Base-by-base conservation (phyloP, 1,140 invertebrate genomes). In the Pachypeltis micranthus region DNA sequence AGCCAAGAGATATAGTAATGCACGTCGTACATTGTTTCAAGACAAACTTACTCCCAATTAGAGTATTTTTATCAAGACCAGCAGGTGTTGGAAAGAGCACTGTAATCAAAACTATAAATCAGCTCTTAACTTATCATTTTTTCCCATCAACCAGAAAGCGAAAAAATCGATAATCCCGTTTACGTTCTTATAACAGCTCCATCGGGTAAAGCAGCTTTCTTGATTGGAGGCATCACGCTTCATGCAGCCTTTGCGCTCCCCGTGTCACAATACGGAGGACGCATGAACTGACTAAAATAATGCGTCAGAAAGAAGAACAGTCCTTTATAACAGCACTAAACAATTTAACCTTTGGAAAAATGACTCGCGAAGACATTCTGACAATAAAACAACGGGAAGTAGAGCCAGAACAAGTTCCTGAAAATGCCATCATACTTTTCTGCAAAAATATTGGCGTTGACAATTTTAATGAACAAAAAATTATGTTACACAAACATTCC, bases 261-360 rank as follows among this genome's bases (percentile, higher is more conserved):
- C 58, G 16, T 60, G 7, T 23, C 25, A 14, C 58, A 60, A 54
- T 29, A 26, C 29, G 27, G 59, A n/a, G n/a, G n/a, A n/a, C n/a
- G n/a, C n/a, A n/a, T 44, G 54, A 62, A 62, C 47, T 67, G 28
- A 51, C 54, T 25, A 44, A 65, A 54, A 67, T 66, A 16, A 67
- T 67, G 66, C 23, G 64, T 2, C 66, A 67, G 56, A 65, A 24
- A 64, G 34, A 66, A 59, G 64, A 67, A 21, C 19, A 19, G n/a
- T 16, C n/a, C 10, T 67, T 63, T 63, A 31, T 47, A 10, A 59
- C 19, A 25, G 64, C 66, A 21, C 34, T 59, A 23, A 66, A 67
- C 55, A 29, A 54, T 19, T 61, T 66, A 21, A 61, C 61, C 14
- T 24, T 25, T 28, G 66, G 59, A 44, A 59, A n/a, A 39, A n/a